Percentiles rank a stretch among this genome's conserved stretches.
These are phyloP conservation scores for Eurystomus glaucurus DNA, from an alignment of 2,797 vertebrate species.

Conservation along the genomic window DNA sequence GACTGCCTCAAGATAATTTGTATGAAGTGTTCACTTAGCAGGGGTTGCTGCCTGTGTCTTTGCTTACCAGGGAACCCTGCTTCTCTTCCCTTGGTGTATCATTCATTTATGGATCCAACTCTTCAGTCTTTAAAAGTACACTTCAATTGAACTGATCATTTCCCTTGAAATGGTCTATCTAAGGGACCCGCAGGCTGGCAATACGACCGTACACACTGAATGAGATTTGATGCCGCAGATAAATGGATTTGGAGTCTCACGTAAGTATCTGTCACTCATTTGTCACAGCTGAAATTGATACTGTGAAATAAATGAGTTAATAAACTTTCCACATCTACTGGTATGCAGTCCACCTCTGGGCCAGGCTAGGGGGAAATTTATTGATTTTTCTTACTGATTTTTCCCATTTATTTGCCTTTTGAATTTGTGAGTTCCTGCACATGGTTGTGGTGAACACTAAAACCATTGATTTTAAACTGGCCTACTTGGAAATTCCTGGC, in stretches of 20 bases:
- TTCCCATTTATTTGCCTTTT: not conserved
- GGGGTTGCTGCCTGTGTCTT: not conserved
- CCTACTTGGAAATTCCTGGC: not conserved
- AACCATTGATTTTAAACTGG: not conserved
- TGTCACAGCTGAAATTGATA: not conserved
- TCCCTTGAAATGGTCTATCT: not conserved
- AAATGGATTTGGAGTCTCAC: fast-evolving
- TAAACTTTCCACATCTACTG: not conserved
- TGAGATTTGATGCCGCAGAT: not conserved
- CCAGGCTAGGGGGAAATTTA: fast-evolving
- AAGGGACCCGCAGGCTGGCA: not conserved
- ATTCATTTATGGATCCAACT: not conserved
- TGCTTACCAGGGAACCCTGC: not conserved
- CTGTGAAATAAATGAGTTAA: not conserved
- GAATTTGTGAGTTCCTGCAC: not conserved
- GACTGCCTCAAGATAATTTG: not conserved
- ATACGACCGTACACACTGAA: not conserved
- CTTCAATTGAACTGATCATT: not conserved
- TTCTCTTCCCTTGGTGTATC: not conserved
- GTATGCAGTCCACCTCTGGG: not conserved
- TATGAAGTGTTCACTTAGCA: not conserved
- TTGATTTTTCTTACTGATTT: not conserved
- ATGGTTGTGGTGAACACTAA: not conserved
- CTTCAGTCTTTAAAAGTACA: not conserved
- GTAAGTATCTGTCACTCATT: not conserved